phyloP scores from a whole-genome alignment of 2,113 vertebrate genomes.

The Gymnobelideus leadbeateri region DNA sequence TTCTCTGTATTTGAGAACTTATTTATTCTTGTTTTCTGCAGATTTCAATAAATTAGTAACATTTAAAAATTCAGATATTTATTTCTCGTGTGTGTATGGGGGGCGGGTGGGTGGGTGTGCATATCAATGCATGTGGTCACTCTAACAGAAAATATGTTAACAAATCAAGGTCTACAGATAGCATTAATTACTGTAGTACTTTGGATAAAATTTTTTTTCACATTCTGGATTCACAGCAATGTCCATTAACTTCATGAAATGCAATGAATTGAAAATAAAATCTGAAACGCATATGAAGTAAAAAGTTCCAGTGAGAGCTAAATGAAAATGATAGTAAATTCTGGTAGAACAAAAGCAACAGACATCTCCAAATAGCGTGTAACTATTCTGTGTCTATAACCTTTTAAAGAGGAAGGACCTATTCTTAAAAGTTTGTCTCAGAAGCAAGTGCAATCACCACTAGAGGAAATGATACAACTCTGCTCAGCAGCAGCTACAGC shows the following conservation, averaged over 20 bases:
- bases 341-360: background rate
- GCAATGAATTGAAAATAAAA: slow-evolving; percentile 5
- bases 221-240: background rate
- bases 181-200: slow-evolving; percentile 44
- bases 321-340: background rate
- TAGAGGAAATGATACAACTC: slow-evolving; percentile 52
- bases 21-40: background rate
- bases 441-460: background rate
- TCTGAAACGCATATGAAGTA: background rate
- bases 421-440: slow-evolving; percentile 26
- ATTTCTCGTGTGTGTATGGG: background rate
- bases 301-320: background rate
- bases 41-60: background rate
- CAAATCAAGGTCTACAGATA: slow-evolving; percentile 60
- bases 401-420: slow-evolving; percentile 39
- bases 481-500: slow-evolving; percentile 36
- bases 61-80: background rate
- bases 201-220: background rate
- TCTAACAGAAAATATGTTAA: background rate
- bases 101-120: background rate
- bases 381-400: background rate
- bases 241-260: background rate
- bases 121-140: background rate
- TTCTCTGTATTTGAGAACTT: background rate
- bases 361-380: background rate